A percentile compares a stretch with the other conserved stretches of the same genome.
Conservation (phyloP, 1,140 invertebrate species). For the Penaeus vannamei region DNA sequence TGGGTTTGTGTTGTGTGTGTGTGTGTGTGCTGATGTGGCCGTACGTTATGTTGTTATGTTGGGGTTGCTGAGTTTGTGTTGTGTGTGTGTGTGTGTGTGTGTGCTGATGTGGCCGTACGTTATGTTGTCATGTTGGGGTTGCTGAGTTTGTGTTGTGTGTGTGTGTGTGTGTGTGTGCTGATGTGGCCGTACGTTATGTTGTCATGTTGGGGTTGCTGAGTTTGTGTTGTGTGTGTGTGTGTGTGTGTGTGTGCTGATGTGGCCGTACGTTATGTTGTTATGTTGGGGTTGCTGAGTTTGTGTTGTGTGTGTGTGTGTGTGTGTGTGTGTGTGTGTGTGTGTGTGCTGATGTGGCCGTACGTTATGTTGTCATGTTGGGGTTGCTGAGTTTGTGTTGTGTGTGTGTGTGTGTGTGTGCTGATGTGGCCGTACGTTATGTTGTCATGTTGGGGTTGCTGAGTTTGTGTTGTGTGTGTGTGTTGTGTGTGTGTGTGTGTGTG, state of each 20-base stretch:
- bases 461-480: not conserved
- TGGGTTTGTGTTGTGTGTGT: conserved; percentile 25
- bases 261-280: conserved; percentile 30
- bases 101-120: conserved; percentile 49
- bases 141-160: not conserved
- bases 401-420: too few species aligned
- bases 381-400: not conserved
- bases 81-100: too few species aligned
- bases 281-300: not conserved
- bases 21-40: conserved; percentile 37
- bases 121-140: not conserved
- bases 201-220: not conserved
- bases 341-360: conserved; percentile 45
- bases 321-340: conserved; percentile 39
- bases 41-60: conserved; percentile 18
- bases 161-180: too few species aligned
- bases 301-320: not conserved
- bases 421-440: conserved; percentile 42
- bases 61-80: not conserved
- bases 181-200: conserved; percentile 42
- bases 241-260: too few species aligned
- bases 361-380: not conserved
- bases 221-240: not conserved
- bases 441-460: not conserved
- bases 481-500: conserved; percentile 40